phyloP scores from a whole-genome alignment of 2,888 invertebrate genomes.

The Venusia cambrica region DNA sequence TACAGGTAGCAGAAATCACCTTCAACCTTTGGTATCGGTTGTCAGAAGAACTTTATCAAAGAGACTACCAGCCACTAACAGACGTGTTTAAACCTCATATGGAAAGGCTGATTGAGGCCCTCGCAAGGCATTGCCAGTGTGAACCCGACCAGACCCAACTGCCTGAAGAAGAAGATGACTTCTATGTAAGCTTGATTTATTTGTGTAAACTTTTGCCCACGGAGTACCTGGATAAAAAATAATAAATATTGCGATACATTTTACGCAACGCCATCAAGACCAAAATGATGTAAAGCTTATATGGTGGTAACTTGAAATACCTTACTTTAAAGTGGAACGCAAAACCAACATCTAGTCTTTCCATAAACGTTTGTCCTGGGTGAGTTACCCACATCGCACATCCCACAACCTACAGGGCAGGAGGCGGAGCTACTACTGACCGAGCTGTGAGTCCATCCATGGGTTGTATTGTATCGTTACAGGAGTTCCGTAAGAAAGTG shows the following conservation, averaged over 20 bases:
- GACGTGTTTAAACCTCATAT: conserved; percentile 93
- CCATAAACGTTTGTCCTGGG: no score
- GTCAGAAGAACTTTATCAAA: conserved; percentile 95
- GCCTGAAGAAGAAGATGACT: conserved; percentile 91
- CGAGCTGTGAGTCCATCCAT: not conserved
- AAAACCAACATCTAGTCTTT: no score
- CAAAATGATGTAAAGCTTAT: no score
- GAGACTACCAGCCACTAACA: conserved; percentile 90
- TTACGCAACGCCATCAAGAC: no score
- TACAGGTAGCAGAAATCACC: conserved; percentile 89
- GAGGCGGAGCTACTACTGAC: conserved; percentile 23
- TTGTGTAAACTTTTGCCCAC: no score
- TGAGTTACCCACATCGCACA: no score
- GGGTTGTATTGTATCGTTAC: conserved; percentile 18
- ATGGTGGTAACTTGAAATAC: no score
- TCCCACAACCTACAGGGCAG: no score
- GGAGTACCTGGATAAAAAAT: no score
- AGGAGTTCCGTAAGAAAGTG: conserved; percentile 91
- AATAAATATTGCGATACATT: no score
- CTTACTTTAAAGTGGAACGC: no score
- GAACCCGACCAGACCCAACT: conserved; percentile 96
- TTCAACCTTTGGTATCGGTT: conserved; percentile 98
- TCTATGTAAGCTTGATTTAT: conserved; percentile 85
- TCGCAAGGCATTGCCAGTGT: conserved; percentile 97
- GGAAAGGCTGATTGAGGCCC: conserved; percentile 92